Evolutionary conservation across 2,797 vertebrate genomes (phyloP), one percentile per base, ranked within the genome.

Genomic region (Gobio occitaniae): DNA sequence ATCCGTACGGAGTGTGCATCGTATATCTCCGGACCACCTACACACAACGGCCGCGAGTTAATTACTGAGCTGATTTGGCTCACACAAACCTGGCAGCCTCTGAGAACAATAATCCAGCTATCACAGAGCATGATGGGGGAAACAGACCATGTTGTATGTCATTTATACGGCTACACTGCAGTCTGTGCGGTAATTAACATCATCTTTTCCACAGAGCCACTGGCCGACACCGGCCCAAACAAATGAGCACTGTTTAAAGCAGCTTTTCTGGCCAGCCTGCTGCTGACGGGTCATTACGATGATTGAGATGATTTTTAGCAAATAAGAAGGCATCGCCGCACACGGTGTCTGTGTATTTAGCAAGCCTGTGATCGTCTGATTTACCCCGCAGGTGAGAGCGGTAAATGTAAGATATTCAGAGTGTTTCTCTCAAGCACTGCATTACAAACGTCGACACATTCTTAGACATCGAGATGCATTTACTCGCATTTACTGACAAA

Each of bases 11-110:
- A 91, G 92, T 93, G 88, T 81, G 86, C 89, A 90, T 93, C 92
- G 87, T 93, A 92, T 93, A 93, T 94, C 92, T 82, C 82, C 65
- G 74, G 84, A 84, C 78, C 91, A 91, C 90, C 81, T 75, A 86
- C 88, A 86, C 90, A 92, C 89, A 91, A 92, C 90, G 89, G 91
- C 91, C 91, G 90, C 32, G 41, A 92, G 94, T 93, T 95, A 93
- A 94, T 95, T 95, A 95, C 91, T 76, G 90, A 89, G 85, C 90
- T 87, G 89, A 92, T 93, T 92, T 93, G 91, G 93, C 93, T 92
- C 89, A 90, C 83, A 88, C 88, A 90, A 89, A 88, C 93, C 91
- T 90, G 85, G 89, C 91, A 88, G 82, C 90, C 91, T 92, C 87
- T 47, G 89, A 86, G 91, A 92, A 94, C 93, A 94, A 93, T 94